Base-by-base conservation (phyloP, 2,113 vertebrate genomes). In the Ictidomys tridecemlineatus region DNA sequence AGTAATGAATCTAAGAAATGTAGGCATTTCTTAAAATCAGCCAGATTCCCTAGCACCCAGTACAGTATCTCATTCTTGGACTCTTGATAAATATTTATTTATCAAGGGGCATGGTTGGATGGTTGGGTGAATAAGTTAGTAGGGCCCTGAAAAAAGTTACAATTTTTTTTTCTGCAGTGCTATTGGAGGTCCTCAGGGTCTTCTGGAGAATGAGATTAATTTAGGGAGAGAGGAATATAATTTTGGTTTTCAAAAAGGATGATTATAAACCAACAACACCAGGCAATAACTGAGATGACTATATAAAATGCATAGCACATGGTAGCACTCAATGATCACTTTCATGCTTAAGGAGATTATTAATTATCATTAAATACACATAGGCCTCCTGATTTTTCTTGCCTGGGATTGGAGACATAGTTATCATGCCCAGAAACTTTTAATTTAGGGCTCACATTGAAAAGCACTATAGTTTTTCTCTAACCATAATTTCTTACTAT, bases 61-160 rank as follows among this genome's bases (percentile, higher is more conserved):
- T 11, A 30, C 34, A 76, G 32, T n/a, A 22, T 48, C 51, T 80
- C 42, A 7, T 63, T 63, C 5, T 95, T 51, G 67, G 65, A 70
- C 74, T 74, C 37, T 89, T 86, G 24, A 93, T 91, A 89, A 92
- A 82, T 87, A 56, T 32, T 84, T 91, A 70, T 77, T 42, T 93
- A 58, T 26, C 7, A 22, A 70, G 92, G 30, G 28, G 24, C 20
- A 32, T 94, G 67, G 13, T 89, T 51, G 14, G 24, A 34, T 84
- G 30, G 24, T 78, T 73, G 42, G 48, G 51, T 77, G 45, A 80
- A 28, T 74, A 37, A 92, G 92, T 93, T 63, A 70, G 18, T 2
- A 51, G 73, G 17, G 3, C 10, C 61, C 26, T 65, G 51, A 67
- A 67, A 70, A 94, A 95, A 65, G 37, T 51, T 80, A 18, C 12